Evolutionary conservation across 2,888 invertebrate species (phyloP).

Genomic region (Ganaspis brasiliensis): DNA sequence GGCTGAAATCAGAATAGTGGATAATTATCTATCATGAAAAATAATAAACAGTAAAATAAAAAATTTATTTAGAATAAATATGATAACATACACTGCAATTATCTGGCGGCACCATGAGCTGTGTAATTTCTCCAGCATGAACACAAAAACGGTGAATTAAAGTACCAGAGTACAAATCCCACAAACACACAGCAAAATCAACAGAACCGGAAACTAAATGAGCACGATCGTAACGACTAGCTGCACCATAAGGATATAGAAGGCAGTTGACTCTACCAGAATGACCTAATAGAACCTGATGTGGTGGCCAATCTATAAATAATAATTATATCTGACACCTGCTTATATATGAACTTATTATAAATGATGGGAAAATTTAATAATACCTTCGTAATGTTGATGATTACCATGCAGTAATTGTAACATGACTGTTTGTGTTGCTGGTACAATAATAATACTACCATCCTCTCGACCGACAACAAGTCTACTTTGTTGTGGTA

Average conservation of each 20-base stretch:
- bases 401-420: slow-evolving; percentile 94
- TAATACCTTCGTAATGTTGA: slow-evolving; percentile 88
- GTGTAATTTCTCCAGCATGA: slow-evolving; percentile 98
- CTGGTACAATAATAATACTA: slow-evolving; percentile 96
- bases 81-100: slow-evolving; percentile 88
- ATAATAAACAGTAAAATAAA: neutral
- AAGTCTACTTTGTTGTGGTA: slow-evolving; percentile 95
- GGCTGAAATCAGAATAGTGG: slow-evolving; percentile 83
- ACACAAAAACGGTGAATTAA: slow-evolving; percentile 97
- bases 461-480: slow-evolving; percentile 98
- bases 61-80: neutral
- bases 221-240: slow-evolving; percentile 92
- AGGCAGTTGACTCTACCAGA: slow-evolving; percentile 96
- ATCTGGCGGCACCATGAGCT: slow-evolving; percentile 96
- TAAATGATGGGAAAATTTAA: no score
- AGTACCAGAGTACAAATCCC: slow-evolving; percentile 96
- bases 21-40: neutral
- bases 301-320: slow-evolving; percentile 91
- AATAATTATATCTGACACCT: neutral
- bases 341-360: no score
- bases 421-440: slow-evolving; percentile 96
- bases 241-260: slow-evolving; percentile 96
- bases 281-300: slow-evolving; percentile 94
- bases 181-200: slow-evolving; percentile 98
- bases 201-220: slow-evolving; percentile 98